Conservation (phyloP, 2,797 vertebrate species). For the Hybognathus amarus region DNA sequence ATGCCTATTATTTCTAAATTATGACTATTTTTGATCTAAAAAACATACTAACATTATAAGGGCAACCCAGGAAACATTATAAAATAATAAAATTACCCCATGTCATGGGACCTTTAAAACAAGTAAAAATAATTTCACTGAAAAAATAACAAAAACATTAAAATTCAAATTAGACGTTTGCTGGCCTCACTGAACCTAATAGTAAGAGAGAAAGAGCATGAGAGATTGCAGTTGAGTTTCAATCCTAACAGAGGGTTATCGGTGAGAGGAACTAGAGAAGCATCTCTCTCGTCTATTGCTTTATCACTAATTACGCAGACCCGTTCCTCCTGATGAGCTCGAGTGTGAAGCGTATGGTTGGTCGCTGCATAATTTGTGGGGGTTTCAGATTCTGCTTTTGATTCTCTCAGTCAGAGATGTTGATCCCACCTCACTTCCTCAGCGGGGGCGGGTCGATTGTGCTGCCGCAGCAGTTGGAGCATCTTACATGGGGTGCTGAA, state of each 20-base stretch:
- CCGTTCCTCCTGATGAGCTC: conserved; percentile 50
- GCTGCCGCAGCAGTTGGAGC: conserved; percentile 28
- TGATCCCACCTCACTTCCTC: conserved; percentile 28
- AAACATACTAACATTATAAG: no score
- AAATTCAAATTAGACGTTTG: background rate
- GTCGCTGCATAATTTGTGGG: conserved; percentile 42
- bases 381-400: conserved; percentile 53
- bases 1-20: no score
- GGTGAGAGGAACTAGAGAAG: conserved; percentile 55
- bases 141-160: background rate
- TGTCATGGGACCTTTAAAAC: no score
- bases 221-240: background rate
- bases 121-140: background rate
- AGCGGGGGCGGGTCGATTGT: conserved; percentile 7
- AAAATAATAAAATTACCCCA: no score
- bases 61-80: no score
- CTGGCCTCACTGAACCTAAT: background rate
- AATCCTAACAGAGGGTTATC: conserved; percentile 67
- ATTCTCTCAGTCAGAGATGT: conserved; percentile 45
- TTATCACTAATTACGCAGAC: conserved; percentile 73
- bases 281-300: conserved; percentile 67
- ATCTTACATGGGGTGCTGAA: conserved; percentile 4
- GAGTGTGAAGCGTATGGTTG: conserved; percentile 23
- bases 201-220: background rate
- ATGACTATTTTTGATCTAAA: no score